Conservation (phyloP, 2,797 vertebrate genomes). For the Sebastes wilsoni region DNA sequence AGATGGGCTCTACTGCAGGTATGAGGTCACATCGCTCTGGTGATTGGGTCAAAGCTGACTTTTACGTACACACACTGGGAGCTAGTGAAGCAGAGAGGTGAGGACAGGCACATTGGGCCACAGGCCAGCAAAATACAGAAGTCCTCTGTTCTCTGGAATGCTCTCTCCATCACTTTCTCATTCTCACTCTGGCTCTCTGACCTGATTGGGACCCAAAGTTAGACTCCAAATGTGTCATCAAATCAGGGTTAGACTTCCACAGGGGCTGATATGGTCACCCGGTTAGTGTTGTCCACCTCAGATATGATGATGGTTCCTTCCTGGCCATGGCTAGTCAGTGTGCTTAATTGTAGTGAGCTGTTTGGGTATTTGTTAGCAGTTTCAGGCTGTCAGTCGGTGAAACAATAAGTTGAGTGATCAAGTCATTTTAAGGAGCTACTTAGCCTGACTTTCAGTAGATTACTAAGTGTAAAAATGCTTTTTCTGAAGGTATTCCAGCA, state of each 20-base stretch:
- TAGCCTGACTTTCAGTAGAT: neutral
- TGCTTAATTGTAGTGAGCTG: neutral
- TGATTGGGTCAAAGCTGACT: conserved; percentile 29
- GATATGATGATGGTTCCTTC: neutral
- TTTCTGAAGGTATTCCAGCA: neutral
- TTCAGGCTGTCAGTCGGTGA: neutral
- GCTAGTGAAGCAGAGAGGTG: conserved; percentile 29
- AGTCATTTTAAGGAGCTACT: neutral
- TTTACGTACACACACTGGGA: conserved; percentile 1
- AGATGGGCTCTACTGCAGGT: conserved; percentile 9
- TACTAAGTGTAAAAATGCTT: neutral
- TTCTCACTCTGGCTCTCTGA: conserved; percentile 16
- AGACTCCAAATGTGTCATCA: neutral
- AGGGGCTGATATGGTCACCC: neutral
- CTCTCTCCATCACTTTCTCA: conserved; percentile 19
- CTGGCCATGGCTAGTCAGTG: no score
- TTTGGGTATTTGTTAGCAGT: neutral
- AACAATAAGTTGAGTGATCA: neutral
- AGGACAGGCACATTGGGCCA: conserved; percentile 37
- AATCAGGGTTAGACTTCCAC: neutral
- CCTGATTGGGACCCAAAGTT: conserved; percentile 17
- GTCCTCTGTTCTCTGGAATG: conserved; percentile 73
- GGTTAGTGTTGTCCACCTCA: neutral
- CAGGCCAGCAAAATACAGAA: conserved; percentile 60
- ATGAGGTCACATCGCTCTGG: conserved; percentile 31